phyloP scores from a whole-genome alignment of 2,113 vertebrate genomes.

The Otolemur garnettii region DNA sequence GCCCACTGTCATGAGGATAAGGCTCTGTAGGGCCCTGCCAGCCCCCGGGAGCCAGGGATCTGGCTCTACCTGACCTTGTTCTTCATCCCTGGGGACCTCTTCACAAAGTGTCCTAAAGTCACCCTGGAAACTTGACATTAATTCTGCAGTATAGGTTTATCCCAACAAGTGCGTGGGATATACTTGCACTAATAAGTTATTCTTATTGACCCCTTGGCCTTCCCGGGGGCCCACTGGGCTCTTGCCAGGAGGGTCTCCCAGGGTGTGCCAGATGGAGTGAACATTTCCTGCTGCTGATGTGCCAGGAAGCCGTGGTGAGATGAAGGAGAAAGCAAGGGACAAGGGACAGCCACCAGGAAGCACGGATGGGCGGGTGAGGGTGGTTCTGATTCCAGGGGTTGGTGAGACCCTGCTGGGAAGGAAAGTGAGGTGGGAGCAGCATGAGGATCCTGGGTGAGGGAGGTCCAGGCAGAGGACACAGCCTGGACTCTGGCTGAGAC shows the following conservation, averaged over 20 bases:
- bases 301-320: background rate
- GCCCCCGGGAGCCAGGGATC: accelerated
- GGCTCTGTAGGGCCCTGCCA: background rate
- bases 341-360: accelerated
- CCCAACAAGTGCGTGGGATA: no score
- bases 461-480: background rate
- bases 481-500: background rate
- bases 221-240: accelerated
- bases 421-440: background rate
- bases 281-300: accelerated
- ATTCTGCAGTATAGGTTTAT: no score
- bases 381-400: accelerated
- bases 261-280: accelerated
- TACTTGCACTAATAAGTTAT: no score
- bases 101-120: background rate
- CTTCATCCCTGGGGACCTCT: background rate
- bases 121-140: accelerated
- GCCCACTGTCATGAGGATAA: background rate
- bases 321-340: background rate
- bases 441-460: background rate
- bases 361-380: accelerated
- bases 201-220: no score
- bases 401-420: background rate
- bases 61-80: background rate
- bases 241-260: accelerated